Conservation (phyloP, 92 coral and sea anemone genomes). For the Phymanthus crucifer region DNA sequence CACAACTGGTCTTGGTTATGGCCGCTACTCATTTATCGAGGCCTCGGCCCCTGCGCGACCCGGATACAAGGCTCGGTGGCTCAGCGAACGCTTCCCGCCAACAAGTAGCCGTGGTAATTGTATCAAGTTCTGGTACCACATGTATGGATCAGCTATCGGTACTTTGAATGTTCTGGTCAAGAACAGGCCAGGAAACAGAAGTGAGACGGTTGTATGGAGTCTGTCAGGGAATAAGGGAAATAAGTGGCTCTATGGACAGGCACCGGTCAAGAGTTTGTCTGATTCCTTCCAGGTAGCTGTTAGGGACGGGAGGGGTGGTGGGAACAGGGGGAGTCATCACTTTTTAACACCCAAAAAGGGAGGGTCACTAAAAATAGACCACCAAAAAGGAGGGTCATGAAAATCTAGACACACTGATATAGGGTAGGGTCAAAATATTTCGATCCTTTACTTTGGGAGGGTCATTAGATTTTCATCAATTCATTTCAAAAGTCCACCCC, state of each 20-base stretch:
- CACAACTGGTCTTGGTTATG: constrained; percentile 82
- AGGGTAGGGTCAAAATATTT: no score
- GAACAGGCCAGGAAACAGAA: constrained; percentile 79
- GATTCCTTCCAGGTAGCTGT: constrained; percentile 82
- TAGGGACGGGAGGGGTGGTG: no score
- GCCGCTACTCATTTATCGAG: constrained; percentile 85
- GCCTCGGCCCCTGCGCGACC: constrained; percentile 24
- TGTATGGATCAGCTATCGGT: constrained; percentile 89
- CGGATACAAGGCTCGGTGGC: constrained; percentile 87
- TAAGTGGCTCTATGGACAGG: constrained; percentile 86
- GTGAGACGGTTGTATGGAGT: constrained; percentile 86
- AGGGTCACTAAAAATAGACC: no score
- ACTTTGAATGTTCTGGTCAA: constrained; percentile 81
- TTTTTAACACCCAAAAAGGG: no score
- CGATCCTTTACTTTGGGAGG: no score
- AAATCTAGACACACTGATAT: no score
- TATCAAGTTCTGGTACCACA: constrained; percentile 95
- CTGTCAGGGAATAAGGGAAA: constrained; percentile 80
- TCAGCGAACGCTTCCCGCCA: constrained; percentile 81
- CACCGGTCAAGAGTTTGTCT: constrained; percentile 61
- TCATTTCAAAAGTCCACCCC: no score
- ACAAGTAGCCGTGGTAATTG: constrained; percentile 81
- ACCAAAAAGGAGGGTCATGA: no score
- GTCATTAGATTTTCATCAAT: no score
- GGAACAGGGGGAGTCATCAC: no score